Base-by-base conservation (phyloP, 2,113 vertebrate genomes). In the Pleuronectes platessa region DNA sequence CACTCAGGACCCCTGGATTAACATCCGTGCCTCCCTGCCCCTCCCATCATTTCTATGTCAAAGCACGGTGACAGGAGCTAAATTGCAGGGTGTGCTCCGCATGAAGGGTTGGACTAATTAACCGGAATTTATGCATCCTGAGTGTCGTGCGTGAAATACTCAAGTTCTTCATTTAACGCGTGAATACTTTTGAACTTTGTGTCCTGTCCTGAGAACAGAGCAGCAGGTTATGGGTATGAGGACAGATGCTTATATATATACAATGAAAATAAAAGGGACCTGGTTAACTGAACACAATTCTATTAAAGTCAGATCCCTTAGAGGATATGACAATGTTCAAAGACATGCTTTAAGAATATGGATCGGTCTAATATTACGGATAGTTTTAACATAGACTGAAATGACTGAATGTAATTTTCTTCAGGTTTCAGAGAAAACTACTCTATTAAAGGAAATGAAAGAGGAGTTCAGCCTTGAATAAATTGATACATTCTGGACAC, bases 21-120 rank as follows among this genome's bases (percentile, higher is more conserved):
- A 14, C 60, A 51, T 53, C 21, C 7, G 0, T 0, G 21, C 53
- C 31, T 64, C 40, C 17, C 40, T 45, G 45, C 60, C 40, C 10
- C 9, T 55, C 66, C 56, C 47, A 26, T 76, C 35, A 66, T 26
- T 31, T 60, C 13, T 56, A 15, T 2, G 42, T 60, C 53, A 60
- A 18, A 45, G 45, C 11, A 53, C n/a, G 3, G 47, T 5, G 27
- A 58, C n/a, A 37, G 24, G 40, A 49, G 13, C 10, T 60, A 59
- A 73, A 64, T 47, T 64, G 20, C 54, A 65, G 65, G 37, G 64
- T 55, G 70, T 47, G 27, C 20, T 59, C 14, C 60, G 27, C 31
- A 14, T 1, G 2, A 26, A 78, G 26, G 61, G 40, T 37, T 78
- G 65, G 54, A 49, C 26, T 49, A 58, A 62, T 66, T 66, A 11